phyloP scores from a whole-genome alignment of 2,113 vertebrate genomes.

The Lamprologus speciosus region DNA sequence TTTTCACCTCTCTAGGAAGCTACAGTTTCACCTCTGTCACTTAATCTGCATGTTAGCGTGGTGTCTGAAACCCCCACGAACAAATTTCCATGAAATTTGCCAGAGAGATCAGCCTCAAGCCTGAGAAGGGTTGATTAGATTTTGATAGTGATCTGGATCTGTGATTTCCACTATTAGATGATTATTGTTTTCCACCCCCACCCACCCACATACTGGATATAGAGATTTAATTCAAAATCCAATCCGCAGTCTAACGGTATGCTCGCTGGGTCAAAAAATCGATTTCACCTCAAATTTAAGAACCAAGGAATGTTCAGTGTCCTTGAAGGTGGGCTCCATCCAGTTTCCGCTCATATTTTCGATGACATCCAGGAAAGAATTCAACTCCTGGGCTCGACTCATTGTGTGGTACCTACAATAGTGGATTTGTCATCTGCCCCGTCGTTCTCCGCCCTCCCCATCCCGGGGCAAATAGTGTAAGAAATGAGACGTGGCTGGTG shows the following conservation, averaged over 20 bases:
- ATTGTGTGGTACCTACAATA: background rate
- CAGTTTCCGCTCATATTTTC: background rate
- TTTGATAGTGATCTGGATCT: constrained; percentile 55
- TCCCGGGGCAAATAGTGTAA: constrained; percentile 36
- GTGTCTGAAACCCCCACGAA: background rate
- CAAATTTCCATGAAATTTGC: constrained; percentile 25
- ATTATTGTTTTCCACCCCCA: constrained; percentile 14
- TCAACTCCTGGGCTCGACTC: background rate
- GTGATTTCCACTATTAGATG: constrained; percentile 49
- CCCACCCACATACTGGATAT: constrained; percentile 4
- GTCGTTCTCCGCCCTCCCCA: background rate
- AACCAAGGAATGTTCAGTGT: background rate
- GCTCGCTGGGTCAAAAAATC: constrained; percentile 44
- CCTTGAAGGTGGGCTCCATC: background rate
- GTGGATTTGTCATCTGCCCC: constrained; percentile 4
- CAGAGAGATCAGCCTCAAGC: constrained; percentile 6
- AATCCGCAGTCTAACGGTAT: constrained; percentile 14
- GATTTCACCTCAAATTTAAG: constrained; percentile 48
- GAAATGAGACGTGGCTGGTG: constrained; percentile 37
- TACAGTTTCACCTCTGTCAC: background rate
- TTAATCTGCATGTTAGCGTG: background rate
- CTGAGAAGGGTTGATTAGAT: constrained; percentile 38
- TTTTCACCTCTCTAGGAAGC: background rate
- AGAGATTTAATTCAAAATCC: constrained; percentile 58
- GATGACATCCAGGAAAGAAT: background rate